These are phyloP conservation scores for Bellardia bayeri DNA, from an alignment of 2,888 invertebrate species.

Conservation along the genomic window DNA sequence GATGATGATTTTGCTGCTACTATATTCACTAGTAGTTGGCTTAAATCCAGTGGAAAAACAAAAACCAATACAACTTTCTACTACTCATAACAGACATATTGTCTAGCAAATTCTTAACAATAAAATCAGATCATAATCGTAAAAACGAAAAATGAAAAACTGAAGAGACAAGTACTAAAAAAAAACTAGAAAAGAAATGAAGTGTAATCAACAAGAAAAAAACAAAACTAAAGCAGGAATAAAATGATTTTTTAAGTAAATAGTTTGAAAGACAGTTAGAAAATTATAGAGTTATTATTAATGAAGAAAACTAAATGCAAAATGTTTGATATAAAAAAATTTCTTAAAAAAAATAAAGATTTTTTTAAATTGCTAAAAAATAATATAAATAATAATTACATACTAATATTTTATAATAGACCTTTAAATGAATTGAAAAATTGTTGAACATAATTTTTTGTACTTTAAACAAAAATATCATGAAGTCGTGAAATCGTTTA, in stretches of 20 bases:
- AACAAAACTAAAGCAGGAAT: background rate
- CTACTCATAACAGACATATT: constrained; percentile 60
- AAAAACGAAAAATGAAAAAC: constrained; percentile 19
- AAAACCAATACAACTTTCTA: constrained; percentile 8
- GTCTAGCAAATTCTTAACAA: constrained; percentile 58
- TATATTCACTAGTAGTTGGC: constrained; percentile 46
- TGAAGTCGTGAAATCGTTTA: too few relatives aligned
- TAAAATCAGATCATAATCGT: constrained; percentile 64
- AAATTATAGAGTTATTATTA: background rate
- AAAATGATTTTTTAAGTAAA: constrained; percentile 4
- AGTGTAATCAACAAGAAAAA: constrained; percentile 48
- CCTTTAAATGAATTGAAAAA: too few relatives aligned
- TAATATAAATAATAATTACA: too few relatives aligned
- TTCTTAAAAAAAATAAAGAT: too few relatives aligned
- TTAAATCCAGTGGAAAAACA: constrained; percentile 59
- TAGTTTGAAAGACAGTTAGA: background rate
- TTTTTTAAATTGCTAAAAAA: too few relatives aligned
- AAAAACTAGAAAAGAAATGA: constrained; percentile 18
- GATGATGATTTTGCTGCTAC: too few relatives aligned
- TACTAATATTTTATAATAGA: too few relatives aligned
- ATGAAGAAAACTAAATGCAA: too few relatives aligned
- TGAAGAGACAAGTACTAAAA: too few relatives aligned
- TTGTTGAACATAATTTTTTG: too few relatives aligned
- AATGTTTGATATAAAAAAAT: too few relatives aligned
- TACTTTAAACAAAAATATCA: too few relatives aligned